Evolutionary conservation across 2,888 invertebrate genomes (phyloP).

Genomic region (Elysia crispata): DNA sequence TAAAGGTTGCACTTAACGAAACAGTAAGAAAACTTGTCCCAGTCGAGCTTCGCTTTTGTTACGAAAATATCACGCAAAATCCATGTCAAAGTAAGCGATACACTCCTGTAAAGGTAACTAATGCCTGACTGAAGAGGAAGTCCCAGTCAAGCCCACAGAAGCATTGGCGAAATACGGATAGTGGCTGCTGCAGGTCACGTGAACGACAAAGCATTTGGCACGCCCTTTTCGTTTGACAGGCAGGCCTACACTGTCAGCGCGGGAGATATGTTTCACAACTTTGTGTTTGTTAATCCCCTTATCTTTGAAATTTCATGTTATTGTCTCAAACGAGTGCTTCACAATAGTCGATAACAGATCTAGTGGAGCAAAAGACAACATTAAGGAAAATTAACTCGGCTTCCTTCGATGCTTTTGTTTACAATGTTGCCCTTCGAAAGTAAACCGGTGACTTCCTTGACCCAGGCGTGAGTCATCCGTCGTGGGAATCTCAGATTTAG

Average conservation of each 20-base stretch:
- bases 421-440: too few relatives aligned
- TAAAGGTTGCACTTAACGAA: neutral
- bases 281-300: too few relatives aligned
- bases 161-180: constrained; percentile 38
- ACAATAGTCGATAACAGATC: too few relatives aligned
- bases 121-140: constrained; percentile 1
- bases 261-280: constrained; percentile 40
- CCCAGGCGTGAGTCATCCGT: too few relatives aligned
- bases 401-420: neutral
- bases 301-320: too few relatives aligned
- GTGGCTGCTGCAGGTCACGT: constrained; percentile 55
- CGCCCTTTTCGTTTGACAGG: constrained; percentile 51
- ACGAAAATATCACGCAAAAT: constrained; percentile 15
- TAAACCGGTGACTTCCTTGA: too few relatives aligned
- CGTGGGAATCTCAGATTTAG: too few relatives aligned
- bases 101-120: neutral
- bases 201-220: constrained; percentile 50
- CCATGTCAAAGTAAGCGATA: constrained; percentile 23
- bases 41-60: neutral
- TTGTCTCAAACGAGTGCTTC: too few relatives aligned
- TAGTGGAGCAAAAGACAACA: neutral
- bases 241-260: constrained; percentile 30
- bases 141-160: constrained; percentile 33
- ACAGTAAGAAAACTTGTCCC: constrained; percentile 6
- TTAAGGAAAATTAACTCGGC: neutral